phyloP scores from a whole-genome alignment of 92 coral and sea anemone species.

The Bergia sp. region DNA sequence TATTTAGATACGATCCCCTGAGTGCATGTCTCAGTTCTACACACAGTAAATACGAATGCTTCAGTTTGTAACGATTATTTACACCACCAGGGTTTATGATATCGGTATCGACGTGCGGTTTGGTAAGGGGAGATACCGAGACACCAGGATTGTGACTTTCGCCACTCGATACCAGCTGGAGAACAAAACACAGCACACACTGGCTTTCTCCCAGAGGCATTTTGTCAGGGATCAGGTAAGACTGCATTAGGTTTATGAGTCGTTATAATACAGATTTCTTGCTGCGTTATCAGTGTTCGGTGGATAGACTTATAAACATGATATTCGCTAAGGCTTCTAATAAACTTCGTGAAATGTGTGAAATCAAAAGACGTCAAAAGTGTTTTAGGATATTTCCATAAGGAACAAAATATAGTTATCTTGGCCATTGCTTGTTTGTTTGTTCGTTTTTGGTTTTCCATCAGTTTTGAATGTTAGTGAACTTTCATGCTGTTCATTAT shows the following conservation, averaged over 20 bases:
- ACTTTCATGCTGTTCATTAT: too few relatives aligned
- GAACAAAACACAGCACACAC: constrained; percentile 91
- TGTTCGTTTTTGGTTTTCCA: too few relatives aligned
- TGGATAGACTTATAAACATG: too few relatives aligned
- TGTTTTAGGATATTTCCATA: too few relatives aligned
- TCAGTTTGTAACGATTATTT: neutral
- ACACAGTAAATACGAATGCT: neutral
- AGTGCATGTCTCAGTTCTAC: neutral
- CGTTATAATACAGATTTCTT: neutral
- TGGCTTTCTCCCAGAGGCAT: constrained; percentile 97
- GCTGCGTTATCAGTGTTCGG: too few relatives aligned
- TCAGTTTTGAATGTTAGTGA: too few relatives aligned
- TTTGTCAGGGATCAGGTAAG: constrained; percentile 94
- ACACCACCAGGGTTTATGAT: constrained; percentile 86
- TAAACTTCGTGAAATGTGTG: too few relatives aligned
- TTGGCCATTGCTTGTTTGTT: too few relatives aligned
- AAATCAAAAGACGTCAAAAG: too few relatives aligned
- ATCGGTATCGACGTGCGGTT: constrained; percentile 97
- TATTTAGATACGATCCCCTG: neutral
- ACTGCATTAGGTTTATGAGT: neutral
- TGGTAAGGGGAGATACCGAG: constrained; percentile 93
- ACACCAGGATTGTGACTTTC: constrained; percentile 92
- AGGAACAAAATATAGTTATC: too few relatives aligned
- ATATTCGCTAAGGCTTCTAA: too few relatives aligned
- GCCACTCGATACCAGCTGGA: constrained; percentile 96